A percentile compares a stretch with the other conserved stretches of the same genome.
phyloP scores from a whole-genome alignment of 2,113 vertebrate genomes.

The Perca schrenkii region DNA sequence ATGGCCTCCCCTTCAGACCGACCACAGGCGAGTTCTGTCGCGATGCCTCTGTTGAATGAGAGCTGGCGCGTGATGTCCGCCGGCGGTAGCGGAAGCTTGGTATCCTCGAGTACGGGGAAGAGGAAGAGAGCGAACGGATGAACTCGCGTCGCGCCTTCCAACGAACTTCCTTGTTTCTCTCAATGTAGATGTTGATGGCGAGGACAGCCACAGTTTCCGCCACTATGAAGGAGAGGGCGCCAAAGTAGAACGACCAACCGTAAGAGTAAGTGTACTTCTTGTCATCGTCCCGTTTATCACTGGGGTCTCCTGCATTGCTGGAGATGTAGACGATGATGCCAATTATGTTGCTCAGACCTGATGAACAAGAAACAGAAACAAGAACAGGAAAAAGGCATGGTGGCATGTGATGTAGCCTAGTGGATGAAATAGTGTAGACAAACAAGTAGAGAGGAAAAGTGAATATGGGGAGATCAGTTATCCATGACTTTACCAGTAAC shows the following conservation, averaged over 20 bases:
- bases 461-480: background rate
- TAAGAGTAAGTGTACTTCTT: slow-evolving; percentile 98
- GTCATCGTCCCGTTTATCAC: slow-evolving; percentile 95
- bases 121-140: slow-evolving; percentile 91
- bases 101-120: slow-evolving; percentile 96
- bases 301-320: slow-evolving; percentile 97
- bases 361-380: slow-evolving; percentile 35
- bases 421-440: background rate
- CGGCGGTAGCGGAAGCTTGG: slow-evolving; percentile 95
- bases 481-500: background rate
- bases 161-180: slow-evolving; percentile 95
- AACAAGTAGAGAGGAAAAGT: background rate
- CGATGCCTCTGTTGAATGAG: slow-evolving; percentile 93
- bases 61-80: slow-evolving; percentile 92
- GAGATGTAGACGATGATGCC: slow-evolving; percentile 99
- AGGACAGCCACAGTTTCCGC: slow-evolving; percentile 96
- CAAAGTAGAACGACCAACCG: slow-evolving; percentile 99
- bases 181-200: slow-evolving; percentile 98
- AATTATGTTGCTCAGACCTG: slow-evolving; percentile 98
- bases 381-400: background rate
- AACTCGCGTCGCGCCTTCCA: slow-evolving; percentile 92
- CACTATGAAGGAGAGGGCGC: slow-evolving; percentile 97
- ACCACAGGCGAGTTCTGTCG: slow-evolving; percentile 90
- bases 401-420: too few relatives aligned
- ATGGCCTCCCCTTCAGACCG: slow-evolving; percentile 88